Evolutionary conservation across 2,797 vertebrate genomes (phyloP), one percentile per base, ranked within the genome.

Genomic region (Okamejei kenojei): DNA sequence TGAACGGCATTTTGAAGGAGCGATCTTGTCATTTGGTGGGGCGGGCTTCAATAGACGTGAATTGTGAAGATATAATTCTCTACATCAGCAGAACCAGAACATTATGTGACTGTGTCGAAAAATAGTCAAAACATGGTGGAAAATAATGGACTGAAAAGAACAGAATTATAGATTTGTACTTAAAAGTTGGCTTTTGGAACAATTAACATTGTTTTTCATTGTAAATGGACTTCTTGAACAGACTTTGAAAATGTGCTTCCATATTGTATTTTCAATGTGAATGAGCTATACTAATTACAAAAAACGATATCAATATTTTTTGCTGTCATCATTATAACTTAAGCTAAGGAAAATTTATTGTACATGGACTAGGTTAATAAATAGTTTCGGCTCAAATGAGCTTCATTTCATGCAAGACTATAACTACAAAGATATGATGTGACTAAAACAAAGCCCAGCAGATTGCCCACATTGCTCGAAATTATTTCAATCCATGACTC

Each of bases 251-350:
- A 86, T 88, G 13, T 88, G 61, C 84, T 88, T 84, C 81, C 81
- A 84, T 84, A 10, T 32, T 88, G 84, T 65, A 65, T 32, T 88
- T 88, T 88, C 61, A 19, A 32, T 88, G 61, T 88, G 61, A 88
- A 32, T 88, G 61, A 86, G 26, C 58, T 32, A 88, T 32, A n/a
- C n/a, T 88, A 32, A 88, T 65, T 88, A 65, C 61, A 63, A 88
- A 86, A 74, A 86, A 13, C 26, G 8, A n/a, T 63, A 63, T 26
- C 61, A 65, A 32, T 32, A 32, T 78, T 84, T 86, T 65, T 8
- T 65, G n/a, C 32, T 88, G 84, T 88, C 61, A 88, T 65, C 32
- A 88, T 7, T 61, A 63, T 86, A 61, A 38, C 7, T 1, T 32
- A 88, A 88, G 32, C 84, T n/a, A 17, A 86, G 63, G 29, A 7